Percentiles rank a stretch among this genome's conserved stretches.
These are phyloP conservation scores for Asbolus verrucosus DNA, from an alignment of 1,140 invertebrate species.

Conservation along the genomic window DNA sequence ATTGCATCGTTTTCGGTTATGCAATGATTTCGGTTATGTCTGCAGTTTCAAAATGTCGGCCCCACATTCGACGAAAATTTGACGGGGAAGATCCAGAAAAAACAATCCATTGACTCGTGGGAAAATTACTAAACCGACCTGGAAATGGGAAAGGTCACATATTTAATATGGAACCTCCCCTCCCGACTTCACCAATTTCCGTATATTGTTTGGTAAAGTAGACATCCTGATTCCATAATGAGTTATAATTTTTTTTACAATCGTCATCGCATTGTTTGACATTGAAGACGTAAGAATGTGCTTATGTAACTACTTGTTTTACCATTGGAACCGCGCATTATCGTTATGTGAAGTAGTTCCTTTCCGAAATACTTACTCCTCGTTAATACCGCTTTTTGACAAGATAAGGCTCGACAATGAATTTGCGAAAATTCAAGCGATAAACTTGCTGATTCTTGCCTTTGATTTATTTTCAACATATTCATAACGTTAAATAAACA, in stretches of 20 bases:
- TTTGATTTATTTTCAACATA: too few relatives aligned
- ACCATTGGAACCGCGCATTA: neutral
- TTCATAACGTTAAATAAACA: too few relatives aligned
- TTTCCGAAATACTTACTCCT: neutral
- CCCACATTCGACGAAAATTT: too few relatives aligned
- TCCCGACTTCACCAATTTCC: conserved; percentile 20
- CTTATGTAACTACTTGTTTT: conserved; percentile 7
- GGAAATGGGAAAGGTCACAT: conserved; percentile 39
- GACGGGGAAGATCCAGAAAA: conserved; percentile 24
- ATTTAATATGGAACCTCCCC: conserved; percentile 28
- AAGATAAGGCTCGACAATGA: too few relatives aligned
- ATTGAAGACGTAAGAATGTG: conserved; percentile 22
- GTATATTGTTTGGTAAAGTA: conserved; percentile 36
- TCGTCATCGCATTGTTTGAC: conserved; percentile 7
- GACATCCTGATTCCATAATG: conserved; percentile 41
- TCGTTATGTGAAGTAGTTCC: neutral
- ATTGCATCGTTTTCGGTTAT: conserved; percentile 18
- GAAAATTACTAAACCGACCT: conserved; percentile 16
- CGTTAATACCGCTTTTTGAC: too few relatives aligned
- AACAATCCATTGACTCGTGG: neutral
- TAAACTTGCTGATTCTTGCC: too few relatives aligned
- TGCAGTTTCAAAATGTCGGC: too few relatives aligned
- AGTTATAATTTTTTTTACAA: conserved; percentile 28
- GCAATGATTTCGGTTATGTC: conserved; percentile 19
- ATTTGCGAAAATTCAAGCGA: too few relatives aligned